phyloP scores from a whole-genome alignment of 1,140 invertebrate species.

The Aphelinus certus region DNA sequence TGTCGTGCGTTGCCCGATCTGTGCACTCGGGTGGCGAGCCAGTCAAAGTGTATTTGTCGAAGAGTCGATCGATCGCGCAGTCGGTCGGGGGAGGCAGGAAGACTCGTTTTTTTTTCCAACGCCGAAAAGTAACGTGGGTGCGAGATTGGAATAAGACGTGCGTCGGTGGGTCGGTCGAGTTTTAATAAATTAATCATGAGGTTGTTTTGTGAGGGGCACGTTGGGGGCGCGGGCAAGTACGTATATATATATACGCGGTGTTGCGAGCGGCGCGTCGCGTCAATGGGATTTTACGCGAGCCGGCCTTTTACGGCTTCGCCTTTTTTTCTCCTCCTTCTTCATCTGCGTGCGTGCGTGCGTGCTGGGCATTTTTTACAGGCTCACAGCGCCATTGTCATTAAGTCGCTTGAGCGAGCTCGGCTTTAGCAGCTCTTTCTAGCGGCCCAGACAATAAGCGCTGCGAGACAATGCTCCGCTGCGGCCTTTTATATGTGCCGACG shows the following conservation, averaged over 20 bases:
- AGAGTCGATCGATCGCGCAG: too few relatives aligned
- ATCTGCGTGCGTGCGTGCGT: neutral
- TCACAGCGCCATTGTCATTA: constrained; percentile 25
- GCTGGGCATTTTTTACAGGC: constrained; percentile 9
- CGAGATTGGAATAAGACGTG: too few relatives aligned
- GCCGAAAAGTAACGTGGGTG: too few relatives aligned
- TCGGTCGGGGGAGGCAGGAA: too few relatives aligned
- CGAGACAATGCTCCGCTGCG: constrained; percentile 24
- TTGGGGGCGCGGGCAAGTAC: constrained; percentile 3
- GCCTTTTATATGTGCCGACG: constrained; percentile 16
- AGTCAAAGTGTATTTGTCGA: too few relatives aligned
- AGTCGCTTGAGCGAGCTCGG: neutral
- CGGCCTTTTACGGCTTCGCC: constrained; percentile 31
- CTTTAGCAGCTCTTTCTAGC: neutral
- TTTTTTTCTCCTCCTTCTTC: constrained; percentile 1
- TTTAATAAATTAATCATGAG: constrained; percentile 33
- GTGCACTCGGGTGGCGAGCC: too few relatives aligned
- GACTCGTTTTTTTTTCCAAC: too few relatives aligned
- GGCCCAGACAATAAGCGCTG: constrained; percentile 10
- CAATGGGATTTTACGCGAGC: neutral
- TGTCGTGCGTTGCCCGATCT: too few relatives aligned
- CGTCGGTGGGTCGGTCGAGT: neutral
- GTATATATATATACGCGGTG: neutral
- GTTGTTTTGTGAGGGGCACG: constrained; percentile 17
- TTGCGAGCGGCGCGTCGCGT: neutral